A percentile compares a stretch with the other conserved stretches of the same genome.
Evolutionary conservation across 2,797 vertebrate genomes (phyloP).

Genomic region (Scomberomorus guttatus): DNA sequence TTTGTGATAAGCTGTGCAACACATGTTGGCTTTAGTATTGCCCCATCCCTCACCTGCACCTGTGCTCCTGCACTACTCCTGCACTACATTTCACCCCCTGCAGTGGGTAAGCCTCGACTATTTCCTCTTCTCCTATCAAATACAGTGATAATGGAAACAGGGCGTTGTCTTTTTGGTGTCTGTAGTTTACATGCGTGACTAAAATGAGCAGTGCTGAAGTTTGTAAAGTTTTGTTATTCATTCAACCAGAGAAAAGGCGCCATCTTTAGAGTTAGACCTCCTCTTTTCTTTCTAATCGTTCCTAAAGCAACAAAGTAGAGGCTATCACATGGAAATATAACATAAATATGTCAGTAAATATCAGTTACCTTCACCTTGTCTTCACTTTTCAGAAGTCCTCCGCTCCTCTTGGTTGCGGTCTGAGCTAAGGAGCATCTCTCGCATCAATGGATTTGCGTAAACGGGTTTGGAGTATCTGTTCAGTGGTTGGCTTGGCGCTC

Average conservation of each 20-base stretch:
- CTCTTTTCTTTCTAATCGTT: not conserved
- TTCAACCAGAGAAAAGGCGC: not conserved
- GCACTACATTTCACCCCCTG: slow-evolving; percentile 45
- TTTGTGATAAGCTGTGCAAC: slow-evolving; percentile 57
- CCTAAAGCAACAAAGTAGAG: not conserved
- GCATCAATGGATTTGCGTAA: slow-evolving; percentile 84
- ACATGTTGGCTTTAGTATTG: slow-evolving; percentile 48
- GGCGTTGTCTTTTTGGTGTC: not conserved
- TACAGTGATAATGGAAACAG: not conserved
- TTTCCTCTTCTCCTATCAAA: slow-evolving; percentile 1
- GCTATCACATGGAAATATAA: not conserved
- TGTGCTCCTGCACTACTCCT: slow-evolving; percentile 37
- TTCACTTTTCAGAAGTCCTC: slow-evolving; percentile 47
- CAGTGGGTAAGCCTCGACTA: slow-evolving; percentile 60
- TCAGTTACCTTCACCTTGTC: slow-evolving; percentile 44
- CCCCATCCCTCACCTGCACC: slow-evolving; percentile 47
- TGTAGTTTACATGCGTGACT: not conserved
- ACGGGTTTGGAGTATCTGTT: slow-evolving; percentile 68
- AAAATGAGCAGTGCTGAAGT: not conserved
- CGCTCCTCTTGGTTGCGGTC: slow-evolving; percentile 57
- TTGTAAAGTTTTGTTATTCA: not conserved
- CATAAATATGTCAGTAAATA: not conserved
- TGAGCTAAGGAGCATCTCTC: slow-evolving; percentile 66
- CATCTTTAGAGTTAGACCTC: not conserved
- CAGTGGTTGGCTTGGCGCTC: slow-evolving; percentile 64